Base-by-base conservation (phyloP, 2,888 invertebrate genomes). In the Thelaira solivaga region DNA sequence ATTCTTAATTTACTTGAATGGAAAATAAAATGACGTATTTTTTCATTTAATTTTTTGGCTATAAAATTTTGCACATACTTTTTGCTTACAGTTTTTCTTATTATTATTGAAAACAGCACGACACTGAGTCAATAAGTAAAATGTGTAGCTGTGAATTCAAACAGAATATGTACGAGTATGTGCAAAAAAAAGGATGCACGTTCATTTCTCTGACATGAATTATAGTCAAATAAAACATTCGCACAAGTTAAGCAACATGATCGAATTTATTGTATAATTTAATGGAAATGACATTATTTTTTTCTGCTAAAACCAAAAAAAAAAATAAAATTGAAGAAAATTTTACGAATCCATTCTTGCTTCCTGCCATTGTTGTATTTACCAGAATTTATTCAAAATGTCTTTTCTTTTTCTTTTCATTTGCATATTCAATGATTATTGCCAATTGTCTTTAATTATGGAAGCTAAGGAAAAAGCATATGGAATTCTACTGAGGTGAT, bases 341-440 rank as follows among this genome's bases (percentile, higher is more conserved):
- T 8, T 10, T 8, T 31, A 31, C 16, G 65, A 47, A 41, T 49
- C 36, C 34, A 26, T 47, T 36, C 20, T 59, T 24, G 43, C 26
- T n/a, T 43, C n/a, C 20, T 34, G n/a, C n/a, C n/a, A n/a, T n/a
- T n/a, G n/a, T n/a, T n/a, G n/a, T n/a, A 11, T 26, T 26, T 4
- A 41, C 18, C 36, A 31, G 31, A 49, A 43, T 72, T 64, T 72
- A 72, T 64, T 57, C 31, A 57, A 73, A 57, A n/a, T n/a, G n/a
- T n/a, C n/a, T n/a, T n/a, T n/a, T n/a, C n/a, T n/a, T n/a, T 65
- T 22, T 61, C 57, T 36, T 29, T 73, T 64, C 64, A 77, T 77
- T 73, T 77, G 77, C 73, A 77, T 73, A 77, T 73, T 77, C 51
- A 59, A 69, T 73, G 77, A 69, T 73, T 77, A 73, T 77, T 64